These are phyloP conservation scores for Drosophila asahinai DNA, from an alignment of 1,140 invertebrate genomes.

Conservation along the genomic window DNA sequence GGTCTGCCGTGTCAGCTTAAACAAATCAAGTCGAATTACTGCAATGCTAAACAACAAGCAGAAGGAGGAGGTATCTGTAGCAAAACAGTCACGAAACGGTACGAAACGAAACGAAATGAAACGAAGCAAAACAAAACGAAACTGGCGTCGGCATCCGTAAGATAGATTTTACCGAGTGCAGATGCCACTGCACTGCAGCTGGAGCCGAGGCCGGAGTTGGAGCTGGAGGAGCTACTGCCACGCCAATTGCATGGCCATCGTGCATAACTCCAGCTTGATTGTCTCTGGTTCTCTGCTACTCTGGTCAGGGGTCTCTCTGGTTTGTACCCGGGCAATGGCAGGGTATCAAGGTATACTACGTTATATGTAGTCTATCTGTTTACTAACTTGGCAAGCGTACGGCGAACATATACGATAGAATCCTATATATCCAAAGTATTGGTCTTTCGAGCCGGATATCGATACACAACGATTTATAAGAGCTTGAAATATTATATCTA, in stretches of 20 bases:
- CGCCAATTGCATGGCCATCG: slow-evolving; percentile 78
- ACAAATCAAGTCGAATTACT: slow-evolving; percentile 83
- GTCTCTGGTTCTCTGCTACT: slow-evolving; percentile 33
- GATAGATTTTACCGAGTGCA: slow-evolving; percentile 66
- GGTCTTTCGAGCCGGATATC: too few species aligned
- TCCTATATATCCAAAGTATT: neutral
- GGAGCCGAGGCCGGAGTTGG: too few species aligned
- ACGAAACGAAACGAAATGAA: slow-evolving; percentile 17
- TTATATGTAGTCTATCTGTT: neutral
- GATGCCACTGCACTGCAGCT: slow-evolving; percentile 27
- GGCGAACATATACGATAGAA: neutral
- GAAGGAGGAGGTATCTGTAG: slow-evolving; percentile 65
- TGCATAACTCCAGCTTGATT: slow-evolving; percentile 78
- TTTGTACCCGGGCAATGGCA: neutral
- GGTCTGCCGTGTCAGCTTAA: slow-evolving; percentile 56
- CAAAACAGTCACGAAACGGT: slow-evolving; percentile 38
- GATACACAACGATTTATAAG: neutral
- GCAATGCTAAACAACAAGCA: slow-evolving; percentile 64
- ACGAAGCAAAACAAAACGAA: slow-evolving; percentile 43
- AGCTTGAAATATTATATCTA: neutral
- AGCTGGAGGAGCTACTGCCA: slow-evolving; percentile 25
- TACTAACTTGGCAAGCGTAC: too few species aligned
- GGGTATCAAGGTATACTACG: neutral
- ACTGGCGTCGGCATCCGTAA: slow-evolving; percentile 70
- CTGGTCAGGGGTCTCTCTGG: slow-evolving; percentile 13